phyloP scores from a whole-genome alignment of 2,888 invertebrate species.

The Listrodromus nycthemerus region DNA sequence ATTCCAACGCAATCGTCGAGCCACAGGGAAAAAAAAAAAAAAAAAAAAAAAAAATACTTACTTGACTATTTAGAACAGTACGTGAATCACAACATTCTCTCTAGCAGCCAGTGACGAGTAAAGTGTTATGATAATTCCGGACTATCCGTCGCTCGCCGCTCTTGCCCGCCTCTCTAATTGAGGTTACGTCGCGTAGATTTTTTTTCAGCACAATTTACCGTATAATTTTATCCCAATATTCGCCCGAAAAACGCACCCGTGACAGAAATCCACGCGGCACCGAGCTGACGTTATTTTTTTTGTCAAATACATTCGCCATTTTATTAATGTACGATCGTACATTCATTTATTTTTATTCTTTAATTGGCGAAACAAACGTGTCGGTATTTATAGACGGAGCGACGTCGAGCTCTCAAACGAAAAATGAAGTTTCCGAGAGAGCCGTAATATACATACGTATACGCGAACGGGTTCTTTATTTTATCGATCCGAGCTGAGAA shows the following conservation, averaged over 20 bases:
- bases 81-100: no score
- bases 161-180: no score
- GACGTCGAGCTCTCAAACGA: not conserved
- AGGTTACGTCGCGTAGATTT: no score
- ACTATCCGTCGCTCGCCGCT: no score
- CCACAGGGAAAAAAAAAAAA: no score
- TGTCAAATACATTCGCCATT: not conserved
- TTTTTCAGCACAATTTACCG: no score
- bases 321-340: not conserved
- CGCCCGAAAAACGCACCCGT: not conserved
- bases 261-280: not conserved
- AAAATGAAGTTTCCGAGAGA: slow-evolving; percentile 33
- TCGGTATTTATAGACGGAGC: slow-evolving; percentile 6
- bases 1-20: no score
- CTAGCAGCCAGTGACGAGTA: no score
- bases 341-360: not conserved
- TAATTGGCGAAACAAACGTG: not conserved
- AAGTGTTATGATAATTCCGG: no score
- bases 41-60: no score
- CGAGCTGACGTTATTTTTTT: not conserved
- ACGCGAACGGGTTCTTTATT: slow-evolving; percentile 52
- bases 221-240: not conserved
- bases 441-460: slow-evolving; percentile 15
- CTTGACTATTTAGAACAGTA: no score
- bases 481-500: slow-evolving; percentile 49